These are phyloP conservation scores for Platyscapa corneri DNA, from an alignment of 1,140 invertebrate species.

Conservation along the genomic window DNA sequence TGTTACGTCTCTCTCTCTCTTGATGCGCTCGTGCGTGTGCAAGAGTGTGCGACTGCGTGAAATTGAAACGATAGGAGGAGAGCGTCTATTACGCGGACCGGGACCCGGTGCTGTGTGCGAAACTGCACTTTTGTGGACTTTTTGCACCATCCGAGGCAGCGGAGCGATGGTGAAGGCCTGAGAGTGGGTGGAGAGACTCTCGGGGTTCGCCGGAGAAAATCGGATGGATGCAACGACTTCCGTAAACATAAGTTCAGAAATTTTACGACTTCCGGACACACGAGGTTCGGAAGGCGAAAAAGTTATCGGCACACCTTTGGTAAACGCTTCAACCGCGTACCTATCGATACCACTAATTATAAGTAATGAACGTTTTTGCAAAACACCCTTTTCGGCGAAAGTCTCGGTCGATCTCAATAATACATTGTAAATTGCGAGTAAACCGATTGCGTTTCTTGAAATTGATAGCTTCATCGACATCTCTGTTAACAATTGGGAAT, in stretches of 20 bases:
- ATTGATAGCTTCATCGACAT: too few species aligned
- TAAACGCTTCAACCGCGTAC: background rate
- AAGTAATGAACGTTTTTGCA: too few species aligned
- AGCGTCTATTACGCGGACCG: background rate
- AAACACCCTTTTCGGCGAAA: background rate
- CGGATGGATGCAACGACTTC: constrained; percentile 16
- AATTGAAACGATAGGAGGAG: constrained; percentile 65
- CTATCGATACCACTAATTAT: background rate
- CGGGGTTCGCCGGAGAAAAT: background rate
- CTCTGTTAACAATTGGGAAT: too few species aligned
- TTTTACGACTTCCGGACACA: constrained; percentile 5
- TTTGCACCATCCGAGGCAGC: background rate
- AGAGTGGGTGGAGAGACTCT: background rate
- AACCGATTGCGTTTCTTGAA: too few species aligned
- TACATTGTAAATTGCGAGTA: too few species aligned
- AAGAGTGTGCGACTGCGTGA: constrained; percentile 58
- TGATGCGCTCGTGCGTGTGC: constrained; percentile 34
- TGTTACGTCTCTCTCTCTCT: background rate
- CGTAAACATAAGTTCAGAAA: background rate
- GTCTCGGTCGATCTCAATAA: background rate
- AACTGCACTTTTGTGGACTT: background rate
- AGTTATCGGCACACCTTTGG: background rate
- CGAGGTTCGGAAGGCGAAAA: background rate
- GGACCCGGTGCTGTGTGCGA: background rate
- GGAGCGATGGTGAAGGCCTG: background rate